These are phyloP conservation scores for Rhynchophorus ferrugineus DNA, from an alignment of 1,140 invertebrate genomes.

Conservation along the genomic window DNA sequence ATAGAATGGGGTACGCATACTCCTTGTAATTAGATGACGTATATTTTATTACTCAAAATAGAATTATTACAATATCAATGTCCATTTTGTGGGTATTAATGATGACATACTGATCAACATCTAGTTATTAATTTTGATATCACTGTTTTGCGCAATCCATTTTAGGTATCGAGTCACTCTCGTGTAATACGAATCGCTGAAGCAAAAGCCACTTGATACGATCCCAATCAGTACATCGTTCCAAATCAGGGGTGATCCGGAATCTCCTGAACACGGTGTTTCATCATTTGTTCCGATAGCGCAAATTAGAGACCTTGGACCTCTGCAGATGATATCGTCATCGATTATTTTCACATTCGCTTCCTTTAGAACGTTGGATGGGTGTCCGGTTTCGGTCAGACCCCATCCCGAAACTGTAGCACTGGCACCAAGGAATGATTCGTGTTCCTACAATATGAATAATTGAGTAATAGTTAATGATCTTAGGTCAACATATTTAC, in stretches of 20 bases:
- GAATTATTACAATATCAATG: too few relatives aligned
- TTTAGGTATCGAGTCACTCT: not conserved
- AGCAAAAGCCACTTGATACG: not conserved
- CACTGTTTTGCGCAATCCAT: conserved; percentile 1
- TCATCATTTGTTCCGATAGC: not conserved
- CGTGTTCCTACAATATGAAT: not conserved
- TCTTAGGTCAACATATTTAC: not conserved
- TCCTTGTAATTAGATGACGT: too few relatives aligned
- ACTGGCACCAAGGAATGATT: not conserved
- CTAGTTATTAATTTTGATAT: not conserved
- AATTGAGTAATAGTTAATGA: not conserved
- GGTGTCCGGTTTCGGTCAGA: not conserved
- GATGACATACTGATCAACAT: too few relatives aligned
- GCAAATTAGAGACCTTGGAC: not conserved
- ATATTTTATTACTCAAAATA: too few relatives aligned
- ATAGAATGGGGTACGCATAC: too few relatives aligned
- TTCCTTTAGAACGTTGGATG: not conserved
- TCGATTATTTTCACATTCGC: not conserved
- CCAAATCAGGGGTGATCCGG: conserved; percentile 1
- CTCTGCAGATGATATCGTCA: not conserved
- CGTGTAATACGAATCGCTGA: not conserved
- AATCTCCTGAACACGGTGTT: conserved; percentile 2
- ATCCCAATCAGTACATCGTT: not conserved
- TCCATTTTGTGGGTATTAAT: too few relatives aligned
- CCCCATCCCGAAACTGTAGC: not conserved